Evolutionary conservation across 30 jellyfish, hydroid and myxozoan genomes (phyloP).

Genomic region (Rhopilema esculentum): DNA sequence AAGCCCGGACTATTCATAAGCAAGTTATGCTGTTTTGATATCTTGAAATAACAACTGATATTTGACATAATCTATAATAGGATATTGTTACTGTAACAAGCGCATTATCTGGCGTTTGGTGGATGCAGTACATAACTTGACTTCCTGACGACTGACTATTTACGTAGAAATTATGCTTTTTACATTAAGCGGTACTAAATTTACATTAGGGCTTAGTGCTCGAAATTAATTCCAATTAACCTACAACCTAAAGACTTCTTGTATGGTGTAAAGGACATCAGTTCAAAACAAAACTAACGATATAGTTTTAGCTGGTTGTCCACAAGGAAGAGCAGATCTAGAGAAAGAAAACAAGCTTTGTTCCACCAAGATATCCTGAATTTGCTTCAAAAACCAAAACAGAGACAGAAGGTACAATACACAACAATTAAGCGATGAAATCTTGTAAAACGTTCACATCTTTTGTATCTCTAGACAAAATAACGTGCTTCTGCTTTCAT

Average conservation of each 20-base stretch:
- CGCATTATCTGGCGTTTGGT: slow-evolving; percentile 4
- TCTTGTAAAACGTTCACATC: slow-evolving; percentile 16
- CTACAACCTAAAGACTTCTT: background rate
- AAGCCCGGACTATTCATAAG: background rate
- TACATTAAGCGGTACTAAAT: background rate
- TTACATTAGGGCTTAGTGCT: background rate
- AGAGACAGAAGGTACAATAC: slow-evolving; percentile 28
- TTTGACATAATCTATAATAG: slow-evolving; percentile 16
- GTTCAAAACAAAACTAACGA: slow-evolving; percentile 1
- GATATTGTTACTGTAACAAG: background rate
- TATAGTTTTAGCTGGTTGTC: background rate
- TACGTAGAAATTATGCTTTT: background rate
- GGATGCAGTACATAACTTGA: background rate
- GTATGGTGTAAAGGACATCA: background rate
- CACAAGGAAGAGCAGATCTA: background rate
- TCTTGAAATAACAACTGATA: background rate
- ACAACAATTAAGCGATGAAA: background rate
- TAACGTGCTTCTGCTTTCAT: background rate
- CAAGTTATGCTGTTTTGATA: background rate
- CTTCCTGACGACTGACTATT: background rate
- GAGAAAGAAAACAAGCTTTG: background rate
- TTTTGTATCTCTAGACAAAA: slow-evolving; percentile 7
- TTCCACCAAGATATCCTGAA: slow-evolving; percentile 44
- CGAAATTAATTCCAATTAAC: background rate
- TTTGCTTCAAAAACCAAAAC: slow-evolving; percentile 38